Base-by-base conservation (phyloP, 2,888 invertebrate species). In the Apamea crenata region DNA sequence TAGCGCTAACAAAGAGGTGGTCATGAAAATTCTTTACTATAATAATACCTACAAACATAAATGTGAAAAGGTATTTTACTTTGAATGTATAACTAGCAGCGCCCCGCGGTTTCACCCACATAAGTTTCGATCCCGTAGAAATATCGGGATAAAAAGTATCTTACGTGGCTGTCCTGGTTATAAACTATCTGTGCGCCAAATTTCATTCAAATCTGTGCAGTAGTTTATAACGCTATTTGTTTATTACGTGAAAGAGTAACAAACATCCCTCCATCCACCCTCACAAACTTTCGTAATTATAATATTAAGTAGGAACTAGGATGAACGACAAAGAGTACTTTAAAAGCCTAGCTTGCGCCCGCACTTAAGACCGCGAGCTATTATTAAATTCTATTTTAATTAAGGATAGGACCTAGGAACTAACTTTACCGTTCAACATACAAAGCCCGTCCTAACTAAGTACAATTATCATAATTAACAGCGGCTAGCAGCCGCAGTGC, bases 401-500 rank as follows among this genome's bases (percentile, higher is more conserved):
- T 56, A 82, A 61, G 44, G 36, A 76, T 63, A 69, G 0, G 56
- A 18, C 32, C 10, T 32, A 59, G 12, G 16, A 66, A 14, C 44
- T 44, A 63, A 80, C 44, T 63, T 56, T 47, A 21, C 36, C 6
- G n/a, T 12, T 4, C 25, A 18, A 59, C 68, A 69, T 12, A 3
- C 29, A 40, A 21, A 63, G 25, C 63, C 29, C 10, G 36, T 56
- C 36, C 40, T 40, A 66, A 84, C 76, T 81, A 71, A 77, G 63
- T 47, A 77, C 53, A 80, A 84, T 86, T 82, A 87, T 80, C 71
- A 76, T 84, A 86, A 84, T 84, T 74, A 86, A 82, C 69, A 61
- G 59, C 8, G n/a, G 36, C 29, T 12, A 25, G 66, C 65, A 77
- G 77, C 44, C 44, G 63, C 44, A 14, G 29, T 72, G 77, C 82